A percentile compares a stretch with the other conserved stretches of the same genome.
Conservation (phyloP, 2,797 vertebrate species). For the Miopithecus talapoin region DNA sequence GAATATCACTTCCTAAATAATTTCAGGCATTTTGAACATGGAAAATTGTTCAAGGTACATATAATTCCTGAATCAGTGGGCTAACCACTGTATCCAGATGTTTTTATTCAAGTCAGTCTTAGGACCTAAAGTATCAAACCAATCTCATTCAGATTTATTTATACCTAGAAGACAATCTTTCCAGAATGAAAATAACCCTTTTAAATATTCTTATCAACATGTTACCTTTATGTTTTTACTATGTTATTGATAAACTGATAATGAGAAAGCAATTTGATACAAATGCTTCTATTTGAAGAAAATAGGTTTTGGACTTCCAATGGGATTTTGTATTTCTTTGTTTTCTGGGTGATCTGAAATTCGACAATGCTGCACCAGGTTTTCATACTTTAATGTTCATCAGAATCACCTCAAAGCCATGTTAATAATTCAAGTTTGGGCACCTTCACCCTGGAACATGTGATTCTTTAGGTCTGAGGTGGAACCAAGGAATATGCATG, state of each 20-base stretch:
- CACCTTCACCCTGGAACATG: not conserved
- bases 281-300: not conserved
- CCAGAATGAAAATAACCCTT: not conserved
- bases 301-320: not conserved
- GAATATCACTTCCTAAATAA: slow-evolving; percentile 14
- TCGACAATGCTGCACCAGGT: not conserved
- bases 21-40: not conserved
- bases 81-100: not conserved
- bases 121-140: not conserved
- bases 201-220: not conserved
- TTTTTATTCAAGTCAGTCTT: slow-evolving; percentile 6
- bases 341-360: slow-evolving; percentile 33
- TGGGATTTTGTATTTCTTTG: not conserved
- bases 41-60: not conserved
- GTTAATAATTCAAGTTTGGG: slow-evolving; percentile 16
- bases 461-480: not conserved
- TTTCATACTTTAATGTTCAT: not conserved
- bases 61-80: not conserved
- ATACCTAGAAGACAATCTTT: not conserved
- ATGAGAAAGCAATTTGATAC: not conserved
- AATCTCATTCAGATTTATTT: slow-evolving; percentile 17
- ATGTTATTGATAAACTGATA: not conserved
- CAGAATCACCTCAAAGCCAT: not conserved
- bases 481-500: not conserved
- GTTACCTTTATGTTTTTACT: not conserved